These are phyloP conservation scores for Eudasyphora cyanicolor DNA, from an alignment of 2,888 invertebrate genomes.

Conservation along the genomic window DNA sequence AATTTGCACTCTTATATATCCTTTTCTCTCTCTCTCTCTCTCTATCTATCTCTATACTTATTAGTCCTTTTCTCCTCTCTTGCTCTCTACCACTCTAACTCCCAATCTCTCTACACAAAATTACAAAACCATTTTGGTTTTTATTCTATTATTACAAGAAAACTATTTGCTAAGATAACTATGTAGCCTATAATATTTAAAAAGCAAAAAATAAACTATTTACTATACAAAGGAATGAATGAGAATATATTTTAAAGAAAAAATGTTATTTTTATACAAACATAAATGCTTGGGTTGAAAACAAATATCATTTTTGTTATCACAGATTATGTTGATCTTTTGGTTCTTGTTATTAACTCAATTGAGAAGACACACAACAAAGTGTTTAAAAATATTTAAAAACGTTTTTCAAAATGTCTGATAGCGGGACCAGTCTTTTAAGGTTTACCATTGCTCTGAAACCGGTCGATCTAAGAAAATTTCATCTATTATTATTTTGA, in stretches of 20 bases:
- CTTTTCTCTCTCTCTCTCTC: background rate
- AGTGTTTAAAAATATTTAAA: slow-evolving; percentile 60
- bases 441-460: slow-evolving; percentile 80
- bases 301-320: slow-evolving; percentile 31
- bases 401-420: slow-evolving; percentile 80
- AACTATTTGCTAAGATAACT: slow-evolving; percentile 20
- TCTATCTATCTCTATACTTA: background rate
- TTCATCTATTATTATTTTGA: slow-evolving; percentile 17
- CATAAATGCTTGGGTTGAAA: slow-evolving; percentile 44
- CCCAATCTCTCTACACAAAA: slow-evolving; percentile 5
- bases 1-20: background rate
- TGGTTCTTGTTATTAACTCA: slow-evolving; percentile 45
- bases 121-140: slow-evolving; percentile 14
- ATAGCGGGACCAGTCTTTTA: slow-evolving; percentile 81
- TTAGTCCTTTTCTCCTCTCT: background rate
- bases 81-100: background rate
- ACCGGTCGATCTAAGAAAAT: background rate
- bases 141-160: slow-evolving; percentile 13
- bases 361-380: slow-evolving; percentile 48
- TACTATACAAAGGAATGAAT: slow-evolving; percentile 9
- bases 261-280: slow-evolving; percentile 56
- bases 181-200: slow-evolving; percentile 35
- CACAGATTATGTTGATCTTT: slow-evolving; percentile 18
- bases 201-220: background rate
- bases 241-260: slow-evolving; percentile 33